Conservation (phyloP, 1,140 invertebrate species). For the Caenorhabditis remanei region DNA sequence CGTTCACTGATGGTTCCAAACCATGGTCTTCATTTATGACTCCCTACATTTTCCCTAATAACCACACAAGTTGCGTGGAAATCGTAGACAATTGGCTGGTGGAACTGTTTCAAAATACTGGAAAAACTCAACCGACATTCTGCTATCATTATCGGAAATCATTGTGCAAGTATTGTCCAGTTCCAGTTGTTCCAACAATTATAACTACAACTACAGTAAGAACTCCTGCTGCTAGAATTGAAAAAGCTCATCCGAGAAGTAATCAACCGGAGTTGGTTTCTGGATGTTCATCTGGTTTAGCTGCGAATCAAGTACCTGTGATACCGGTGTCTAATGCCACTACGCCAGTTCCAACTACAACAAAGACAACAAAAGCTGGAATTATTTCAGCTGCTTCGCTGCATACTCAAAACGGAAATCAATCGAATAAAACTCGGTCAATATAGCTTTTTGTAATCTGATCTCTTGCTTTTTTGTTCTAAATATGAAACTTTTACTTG, state of each 20-base stretch:
- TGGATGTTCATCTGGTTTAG: background rate
- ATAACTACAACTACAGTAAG: background rate
- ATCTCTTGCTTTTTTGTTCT: slow-evolving; percentile 6
- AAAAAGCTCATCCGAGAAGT: background rate
- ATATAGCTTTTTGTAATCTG: background rate
- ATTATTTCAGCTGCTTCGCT: background rate
- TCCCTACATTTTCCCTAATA: background rate
- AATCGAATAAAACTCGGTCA: background rate
- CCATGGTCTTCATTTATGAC: background rate
- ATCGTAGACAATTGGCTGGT: background rate
- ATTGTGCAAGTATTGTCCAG: slow-evolving; percentile 32
- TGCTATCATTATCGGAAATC: slow-evolving; percentile 1
- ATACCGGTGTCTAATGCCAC: background rate
- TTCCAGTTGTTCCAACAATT: background rate
- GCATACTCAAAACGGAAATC: background rate
- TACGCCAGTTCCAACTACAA: background rate
- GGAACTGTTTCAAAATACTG: background rate
- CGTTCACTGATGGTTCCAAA: slow-evolving; percentile 22
- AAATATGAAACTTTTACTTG: slow-evolving; percentile 6
- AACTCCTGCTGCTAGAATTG: background rate
- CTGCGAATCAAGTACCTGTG: background rate
- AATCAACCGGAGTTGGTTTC: background rate
- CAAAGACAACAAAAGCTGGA: background rate
- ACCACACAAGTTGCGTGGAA: slow-evolving; percentile 29
- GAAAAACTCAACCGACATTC: slow-evolving; percentile 10